Evolutionary conservation across 1,140 invertebrate species (phyloP).

Genomic region (Drepana arcuata): DNA sequence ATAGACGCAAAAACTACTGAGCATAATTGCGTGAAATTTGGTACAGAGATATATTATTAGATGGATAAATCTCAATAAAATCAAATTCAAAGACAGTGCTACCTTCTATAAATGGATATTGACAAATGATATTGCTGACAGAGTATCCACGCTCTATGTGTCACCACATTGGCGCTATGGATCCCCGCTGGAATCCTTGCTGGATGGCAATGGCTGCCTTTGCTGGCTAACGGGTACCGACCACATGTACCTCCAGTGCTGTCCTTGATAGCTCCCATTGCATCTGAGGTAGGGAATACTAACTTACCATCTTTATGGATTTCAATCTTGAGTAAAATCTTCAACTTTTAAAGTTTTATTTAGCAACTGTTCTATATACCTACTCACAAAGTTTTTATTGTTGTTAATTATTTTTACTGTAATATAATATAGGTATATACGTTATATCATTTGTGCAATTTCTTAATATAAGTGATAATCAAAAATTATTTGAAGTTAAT

Average conservation of each 20-base stretch:
- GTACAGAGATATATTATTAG: too few species aligned
- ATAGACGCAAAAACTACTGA: too few species aligned
- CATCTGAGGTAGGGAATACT: conserved; percentile 45
- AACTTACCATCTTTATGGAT: neutral
- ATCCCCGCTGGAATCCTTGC: conserved; percentile 53
- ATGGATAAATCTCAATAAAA: too few species aligned
- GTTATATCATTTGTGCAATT: neutral
- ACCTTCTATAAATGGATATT: too few species aligned
- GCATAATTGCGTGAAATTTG: too few species aligned
- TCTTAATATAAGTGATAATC: neutral
- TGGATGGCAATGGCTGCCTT: conserved; percentile 54
- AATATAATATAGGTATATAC: neutral
- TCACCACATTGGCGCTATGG: conserved; percentile 59
- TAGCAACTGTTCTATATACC: neutral
- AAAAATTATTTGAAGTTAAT: neutral
- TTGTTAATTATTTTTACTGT: neutral
- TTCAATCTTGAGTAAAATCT: too few species aligned
- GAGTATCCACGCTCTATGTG: conserved; percentile 50
- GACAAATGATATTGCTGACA: too few species aligned
- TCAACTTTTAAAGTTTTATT: neutral
- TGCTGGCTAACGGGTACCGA: conserved; percentile 39
- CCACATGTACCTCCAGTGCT: conserved; percentile 51
- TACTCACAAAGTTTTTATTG: neutral
- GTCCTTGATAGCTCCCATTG: conserved; percentile 57
- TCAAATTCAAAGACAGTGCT: too few species aligned